Evolutionary conservation across 1,140 invertebrate species (phyloP), one percentile per base, ranked within the genome.

Genomic region (Ridgeia piscesae): DNA sequence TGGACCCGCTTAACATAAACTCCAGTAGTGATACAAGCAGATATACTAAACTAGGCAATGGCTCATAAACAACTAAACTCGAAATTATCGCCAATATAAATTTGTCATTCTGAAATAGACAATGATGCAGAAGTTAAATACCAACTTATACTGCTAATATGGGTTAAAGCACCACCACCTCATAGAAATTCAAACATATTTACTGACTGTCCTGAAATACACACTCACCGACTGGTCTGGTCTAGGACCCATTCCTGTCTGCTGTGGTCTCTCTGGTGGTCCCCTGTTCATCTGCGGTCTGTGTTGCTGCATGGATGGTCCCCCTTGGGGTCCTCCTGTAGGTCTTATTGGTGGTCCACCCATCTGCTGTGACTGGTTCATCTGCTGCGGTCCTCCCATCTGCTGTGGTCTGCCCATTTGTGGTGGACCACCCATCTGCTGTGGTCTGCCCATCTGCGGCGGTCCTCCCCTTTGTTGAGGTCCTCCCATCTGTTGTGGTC

Each of bases 381-480:
- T 33, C 31, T 35, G 35, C 11, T 34, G 34, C 11, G 34, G 34
- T 14, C 89, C 89, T 17, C 35, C 89, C 34, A 91, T 35, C 31
- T 42, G 93, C 6, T 33, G 93, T 11, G 35, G 89, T 50, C 93
- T 93, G 91, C 90, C 35, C 89, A 93, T 90, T 34, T 90, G 91
- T 48, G 92, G 91, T 27, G 93, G 91, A 31, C 92, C 58, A 33
- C 58, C 92, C 33, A 88, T 27, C 42, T 89, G 91, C 33, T 91
- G 91, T 14, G 48, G 89, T 34, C 33, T 88, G 34, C 33, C 92
- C 92, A 77, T 77, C 58, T 77, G 58, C 58, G 11, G 8, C 0
- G 58, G 58, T 21, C 58, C 58, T 27, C 58, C 58, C 58, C 14
- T 77, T 31, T 77, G 58, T 21, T 77, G 58, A 27, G 58, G 34